Base-by-base conservation (phyloP, 2,888 invertebrate species). In the Euzophera pinguis region DNA sequence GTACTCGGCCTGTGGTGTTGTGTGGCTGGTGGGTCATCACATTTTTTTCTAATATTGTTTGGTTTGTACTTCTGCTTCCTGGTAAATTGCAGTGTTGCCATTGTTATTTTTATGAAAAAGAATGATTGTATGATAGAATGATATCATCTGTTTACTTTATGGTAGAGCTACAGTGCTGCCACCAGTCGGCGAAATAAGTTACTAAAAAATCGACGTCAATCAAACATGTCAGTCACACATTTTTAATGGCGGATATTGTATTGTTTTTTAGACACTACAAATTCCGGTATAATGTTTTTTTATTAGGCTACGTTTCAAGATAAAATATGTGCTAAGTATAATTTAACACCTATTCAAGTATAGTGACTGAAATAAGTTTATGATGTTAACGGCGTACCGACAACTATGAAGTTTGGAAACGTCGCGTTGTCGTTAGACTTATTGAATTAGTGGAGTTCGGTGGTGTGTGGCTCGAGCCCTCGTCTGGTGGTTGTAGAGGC, bases 401-500 rank as follows among this genome's bases (percentile, higher is more conserved):
- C 57, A 58, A 73, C 58, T 62, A 81, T 79, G 81, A 71, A 67
- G 73, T 67, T 66, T 61, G 73, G 66, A 65, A 65, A 67, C 70
- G 63, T 74, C 63, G 69, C 67, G 66, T 56, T 67, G 63, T 75
- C 71, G 67, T 65, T 68, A 66, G 66, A 73, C 69, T 77, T 81
- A 80, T 81, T 79, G 73, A 78, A 80, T 78, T 82, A 80, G 74
- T 71, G 71, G 63, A 64, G 62, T 63, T 63, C 64, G 59, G 64
- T 63, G 63, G 65, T 12, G 43, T 43, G 43, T 12, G 35, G 51
- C 32, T 55, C 61, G 56, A 57, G 62, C 9, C 50, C 52, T 63
- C 56, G 55, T 54, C 59, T 59, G 55, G 59, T 64, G 59, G 53
- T 61, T 60, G 88, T 78, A 86, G 95, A 95, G 95, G 95, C 95